Conservation (phyloP, 2,113 vertebrate species). For the Hippocampus guttulatus region DNA sequence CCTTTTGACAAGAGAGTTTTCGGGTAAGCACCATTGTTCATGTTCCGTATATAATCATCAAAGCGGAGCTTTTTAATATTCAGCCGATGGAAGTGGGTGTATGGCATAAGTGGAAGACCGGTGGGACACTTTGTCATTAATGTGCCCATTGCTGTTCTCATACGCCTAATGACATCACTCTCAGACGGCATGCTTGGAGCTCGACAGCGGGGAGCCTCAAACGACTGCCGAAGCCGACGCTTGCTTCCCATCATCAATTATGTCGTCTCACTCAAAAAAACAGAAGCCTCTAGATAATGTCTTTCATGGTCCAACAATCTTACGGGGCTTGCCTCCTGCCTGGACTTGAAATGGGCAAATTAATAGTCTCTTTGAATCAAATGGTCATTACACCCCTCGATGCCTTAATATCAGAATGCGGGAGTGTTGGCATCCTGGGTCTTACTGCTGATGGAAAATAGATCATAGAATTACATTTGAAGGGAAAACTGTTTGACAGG, state of each 20-base stretch:
- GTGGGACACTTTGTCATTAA: conserved; percentile 77
- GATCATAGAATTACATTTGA: conserved; percentile 31
- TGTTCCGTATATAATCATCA: conserved; percentile 28
- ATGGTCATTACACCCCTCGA: conserved; percentile 81
- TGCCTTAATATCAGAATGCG: conserved; percentile 71
- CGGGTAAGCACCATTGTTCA: conserved; percentile 34
- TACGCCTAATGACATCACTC: conserved; percentile 83
- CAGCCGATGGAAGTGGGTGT: conserved; percentile 68
- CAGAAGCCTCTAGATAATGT: conserved; percentile 86
- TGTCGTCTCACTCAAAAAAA: conserved; percentile 75
- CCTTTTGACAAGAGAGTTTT: conserved; percentile 4
- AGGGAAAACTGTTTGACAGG: conserved; percentile 6
- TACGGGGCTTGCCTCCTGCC: conserved; percentile 84
- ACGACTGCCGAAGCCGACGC: conserved; percentile 77
- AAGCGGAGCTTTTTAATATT: conserved; percentile 76
- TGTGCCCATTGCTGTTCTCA: conserved; percentile 81
- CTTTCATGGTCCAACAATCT: conserved; percentile 84
- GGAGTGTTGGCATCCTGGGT: conserved; percentile 40
- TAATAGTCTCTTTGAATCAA: conserved; percentile 89
- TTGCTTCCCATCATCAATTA: conserved; percentile 82
- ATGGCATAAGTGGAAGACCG: conserved; percentile 75
- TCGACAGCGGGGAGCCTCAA: conserved; percentile 81
- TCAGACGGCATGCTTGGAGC: conserved; percentile 86
- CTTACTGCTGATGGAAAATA: conserved; percentile 47
- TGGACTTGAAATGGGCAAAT: conserved; percentile 88